phyloP scores from a whole-genome alignment of 2,113 vertebrate genomes.

The Dipodomys stephensi region DNA sequence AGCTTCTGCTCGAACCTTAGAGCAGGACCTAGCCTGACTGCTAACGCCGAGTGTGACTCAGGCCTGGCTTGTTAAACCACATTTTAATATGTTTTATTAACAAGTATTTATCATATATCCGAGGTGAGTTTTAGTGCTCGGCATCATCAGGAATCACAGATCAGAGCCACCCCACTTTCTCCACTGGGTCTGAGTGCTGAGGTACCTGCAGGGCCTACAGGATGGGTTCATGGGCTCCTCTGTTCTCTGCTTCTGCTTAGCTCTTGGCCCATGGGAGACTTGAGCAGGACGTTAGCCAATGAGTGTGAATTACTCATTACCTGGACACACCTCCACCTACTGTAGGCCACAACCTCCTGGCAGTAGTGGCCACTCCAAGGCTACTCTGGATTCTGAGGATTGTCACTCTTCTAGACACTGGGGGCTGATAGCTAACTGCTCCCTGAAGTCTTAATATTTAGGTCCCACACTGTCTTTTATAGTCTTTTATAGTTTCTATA shows the following conservation, averaged over 20 bases:
- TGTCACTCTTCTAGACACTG: background rate
- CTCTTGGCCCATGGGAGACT: background rate
- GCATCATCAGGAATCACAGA: background rate
- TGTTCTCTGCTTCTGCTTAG: conserved; percentile 12
- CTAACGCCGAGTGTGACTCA: background rate
- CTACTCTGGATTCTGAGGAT: no score
- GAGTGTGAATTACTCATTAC: background rate
- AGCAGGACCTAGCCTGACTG: background rate
- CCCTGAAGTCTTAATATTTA: background rate
- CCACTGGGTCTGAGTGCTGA: background rate
- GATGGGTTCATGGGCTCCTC: background rate
- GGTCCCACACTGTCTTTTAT: background rate
- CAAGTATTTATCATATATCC: background rate
- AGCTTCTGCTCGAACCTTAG: background rate
- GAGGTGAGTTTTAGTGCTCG: background rate
- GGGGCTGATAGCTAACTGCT: background rate
- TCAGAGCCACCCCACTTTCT: background rate
- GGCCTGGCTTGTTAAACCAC: background rate
- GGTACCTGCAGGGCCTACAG: no score
- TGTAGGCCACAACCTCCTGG: background rate
- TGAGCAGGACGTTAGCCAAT: background rate
- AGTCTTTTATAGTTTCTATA: background rate
- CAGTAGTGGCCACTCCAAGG: background rate
- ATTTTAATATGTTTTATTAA: background rate
- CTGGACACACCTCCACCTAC: no score